Conservation (phyloP, 2,888 invertebrate species). For the Nebria brevicollis region DNA sequence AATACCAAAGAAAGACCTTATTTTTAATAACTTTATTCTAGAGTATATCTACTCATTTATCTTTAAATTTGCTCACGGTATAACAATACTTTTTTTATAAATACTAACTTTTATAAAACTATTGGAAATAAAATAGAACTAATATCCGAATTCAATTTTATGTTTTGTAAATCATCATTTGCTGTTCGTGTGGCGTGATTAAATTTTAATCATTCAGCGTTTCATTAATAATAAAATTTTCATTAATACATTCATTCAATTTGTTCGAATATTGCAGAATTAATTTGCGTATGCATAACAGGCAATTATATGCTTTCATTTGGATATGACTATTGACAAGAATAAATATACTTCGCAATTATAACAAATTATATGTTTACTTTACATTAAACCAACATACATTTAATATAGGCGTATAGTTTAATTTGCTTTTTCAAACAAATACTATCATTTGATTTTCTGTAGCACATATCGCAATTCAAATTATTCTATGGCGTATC, state of each 20-base stretch:
- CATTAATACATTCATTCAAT: constrained; percentile 5
- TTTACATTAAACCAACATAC: background rate
- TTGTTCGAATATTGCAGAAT: background rate
- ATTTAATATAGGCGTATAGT: too few relatives aligned
- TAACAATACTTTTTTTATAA: too few relatives aligned
- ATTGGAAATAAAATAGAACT: background rate
- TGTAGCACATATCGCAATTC: too few relatives aligned
- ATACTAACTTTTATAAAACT: too few relatives aligned
- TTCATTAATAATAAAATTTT: constrained; percentile 17
- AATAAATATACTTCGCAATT: background rate
- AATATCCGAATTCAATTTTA: background rate
- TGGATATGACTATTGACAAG: background rate
- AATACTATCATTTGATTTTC: too few relatives aligned
- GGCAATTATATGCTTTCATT: background rate
- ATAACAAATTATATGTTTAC: background rate
- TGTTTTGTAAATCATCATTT: background rate
- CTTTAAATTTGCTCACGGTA: too few relatives aligned
- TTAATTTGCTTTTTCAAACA: too few relatives aligned
- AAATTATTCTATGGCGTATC: too few relatives aligned
- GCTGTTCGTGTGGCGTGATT: background rate
- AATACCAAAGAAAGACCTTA: too few relatives aligned
- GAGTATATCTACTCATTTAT: too few relatives aligned
- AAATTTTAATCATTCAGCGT: constrained; percentile 8
- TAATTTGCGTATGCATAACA: background rate
- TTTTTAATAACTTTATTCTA: too few relatives aligned